Conservation (phyloP, 2,888 invertebrate species). For the Hipparchia semele region DNA sequence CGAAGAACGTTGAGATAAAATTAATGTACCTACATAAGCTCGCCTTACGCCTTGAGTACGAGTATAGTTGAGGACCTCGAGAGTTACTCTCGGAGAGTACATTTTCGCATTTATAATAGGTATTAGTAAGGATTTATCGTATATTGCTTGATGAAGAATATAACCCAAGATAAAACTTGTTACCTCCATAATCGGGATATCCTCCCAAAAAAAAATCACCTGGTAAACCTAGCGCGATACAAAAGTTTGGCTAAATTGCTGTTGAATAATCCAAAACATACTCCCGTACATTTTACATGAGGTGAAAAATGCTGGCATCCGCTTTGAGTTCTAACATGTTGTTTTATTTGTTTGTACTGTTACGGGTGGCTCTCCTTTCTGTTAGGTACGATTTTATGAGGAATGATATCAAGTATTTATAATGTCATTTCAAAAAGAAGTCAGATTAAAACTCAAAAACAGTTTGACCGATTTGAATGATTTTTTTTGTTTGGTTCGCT, state of each 20-base stretch:
- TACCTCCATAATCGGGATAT: neutral
- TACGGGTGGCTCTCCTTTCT: neutral
- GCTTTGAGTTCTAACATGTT: slow-evolving; percentile 9
- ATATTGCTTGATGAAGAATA: neutral
- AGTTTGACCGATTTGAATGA: too few relatives aligned
- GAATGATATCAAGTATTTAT: too few relatives aligned
- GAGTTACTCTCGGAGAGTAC: too few relatives aligned
- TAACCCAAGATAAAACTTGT: neutral
- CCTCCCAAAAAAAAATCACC: slow-evolving; percentile 27
- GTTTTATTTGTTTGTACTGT: slow-evolving; percentile 9
- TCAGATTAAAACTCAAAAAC: too few relatives aligned
- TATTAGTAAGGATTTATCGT: neutral
- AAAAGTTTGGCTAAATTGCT: slow-evolving; percentile 39
- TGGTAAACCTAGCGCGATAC: slow-evolving; percentile 37
- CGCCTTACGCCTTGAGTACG: too few relatives aligned
- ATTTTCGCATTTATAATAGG: too few relatives aligned
- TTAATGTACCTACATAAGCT: too few relatives aligned
- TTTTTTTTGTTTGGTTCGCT: too few relatives aligned
- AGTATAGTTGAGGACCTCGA: too few relatives aligned
- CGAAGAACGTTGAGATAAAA: too few relatives aligned
- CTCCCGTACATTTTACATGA: slow-evolving; percentile 30
- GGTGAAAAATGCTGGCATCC: slow-evolving; percentile 14
- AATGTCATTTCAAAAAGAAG: too few relatives aligned
- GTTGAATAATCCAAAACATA: slow-evolving; percentile 36
- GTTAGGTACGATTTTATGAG: neutral